These are phyloP conservation scores for Alcedo atthis DNA, from an alignment of 2,797 vertebrate species.

Conservation along the genomic window DNA sequence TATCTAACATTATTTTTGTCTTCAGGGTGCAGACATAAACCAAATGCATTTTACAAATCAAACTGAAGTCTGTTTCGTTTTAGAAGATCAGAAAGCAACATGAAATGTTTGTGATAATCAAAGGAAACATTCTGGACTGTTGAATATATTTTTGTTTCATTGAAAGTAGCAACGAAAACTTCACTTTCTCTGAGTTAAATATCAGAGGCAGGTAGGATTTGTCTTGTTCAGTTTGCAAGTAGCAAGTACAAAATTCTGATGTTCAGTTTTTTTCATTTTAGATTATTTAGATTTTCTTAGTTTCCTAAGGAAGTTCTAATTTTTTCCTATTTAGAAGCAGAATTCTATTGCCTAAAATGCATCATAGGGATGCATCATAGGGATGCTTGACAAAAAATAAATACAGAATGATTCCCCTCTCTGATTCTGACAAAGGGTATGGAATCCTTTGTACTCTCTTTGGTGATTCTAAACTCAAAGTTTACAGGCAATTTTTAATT, in stretches of 20 bases:
- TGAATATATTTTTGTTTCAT: slow-evolving; percentile 14
- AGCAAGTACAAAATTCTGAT: not conserved
- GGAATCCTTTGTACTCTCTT: not conserved
- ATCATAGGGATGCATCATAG: slow-evolving; percentile 13
- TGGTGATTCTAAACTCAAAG: slow-evolving; percentile 1
- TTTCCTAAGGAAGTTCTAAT: slow-evolving; percentile 16
- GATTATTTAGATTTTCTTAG: not conserved
- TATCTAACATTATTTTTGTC: not conserved
- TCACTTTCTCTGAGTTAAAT: slow-evolving; percentile 13
- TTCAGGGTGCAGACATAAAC: not conserved
- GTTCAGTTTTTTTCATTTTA: slow-evolving; percentile 20
- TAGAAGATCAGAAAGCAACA: slow-evolving; percentile 1
- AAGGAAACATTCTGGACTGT: not conserved
- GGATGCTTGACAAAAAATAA: slow-evolving; percentile 17
- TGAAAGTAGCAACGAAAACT: slow-evolving; percentile 38
- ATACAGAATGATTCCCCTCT: not conserved
- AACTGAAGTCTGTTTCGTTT: slow-evolving; percentile 11
- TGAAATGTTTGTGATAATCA: not conserved
- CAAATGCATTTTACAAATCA: not conserved
- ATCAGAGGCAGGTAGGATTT: slow-evolving; percentile 16
- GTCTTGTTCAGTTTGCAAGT: not conserved
- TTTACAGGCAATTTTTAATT: not conserved
- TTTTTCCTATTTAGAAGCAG: slow-evolving; percentile 49
- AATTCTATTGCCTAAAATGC: not conserved
- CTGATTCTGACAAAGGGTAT: not conserved